Conservation (phyloP, 2,113 vertebrate genomes). For the Prunella himalayana region DNA sequence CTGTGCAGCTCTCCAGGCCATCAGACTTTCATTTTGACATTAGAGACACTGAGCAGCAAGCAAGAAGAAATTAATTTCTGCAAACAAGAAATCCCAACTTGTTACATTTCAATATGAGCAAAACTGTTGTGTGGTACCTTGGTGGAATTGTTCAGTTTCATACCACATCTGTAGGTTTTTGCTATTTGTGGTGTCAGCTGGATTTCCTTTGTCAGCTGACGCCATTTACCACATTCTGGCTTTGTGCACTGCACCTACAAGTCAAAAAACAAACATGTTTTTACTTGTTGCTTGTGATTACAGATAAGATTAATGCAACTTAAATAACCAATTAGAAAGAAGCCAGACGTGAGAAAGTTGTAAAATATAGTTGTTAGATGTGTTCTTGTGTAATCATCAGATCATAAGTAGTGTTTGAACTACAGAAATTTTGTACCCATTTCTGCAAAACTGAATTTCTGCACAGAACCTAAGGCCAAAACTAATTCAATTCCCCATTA, state of each 20-base stretch:
- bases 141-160: conserved; percentile 83
- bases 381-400: neutral
- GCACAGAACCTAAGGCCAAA: neutral
- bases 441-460: neutral
- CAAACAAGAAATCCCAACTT: neutral
- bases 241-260: conserved; percentile 91
- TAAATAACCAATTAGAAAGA: neutral
- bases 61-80: neutral
- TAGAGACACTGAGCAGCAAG: neutral
- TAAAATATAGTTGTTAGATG: neutral
- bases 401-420: neutral
- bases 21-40: neutral
- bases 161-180: conserved; percentile 87
- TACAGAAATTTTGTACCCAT: neutral
- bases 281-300: neutral
- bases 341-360: neutral
- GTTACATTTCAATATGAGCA: neutral
- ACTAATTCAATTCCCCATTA: neutral
- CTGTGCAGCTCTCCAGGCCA: neutral
- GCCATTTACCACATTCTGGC: conserved; percentile 91
- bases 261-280: conserved; percentile 31
- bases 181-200: conserved; percentile 88
- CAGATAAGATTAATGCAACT: neutral
- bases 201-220: conserved; percentile 95
- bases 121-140: conserved; percentile 75